Percentiles rank a stretch among this genome's conserved stretches.
Conservation (phyloP, 1,140 invertebrate species). For the Wiebesia pumilae region DNA sequence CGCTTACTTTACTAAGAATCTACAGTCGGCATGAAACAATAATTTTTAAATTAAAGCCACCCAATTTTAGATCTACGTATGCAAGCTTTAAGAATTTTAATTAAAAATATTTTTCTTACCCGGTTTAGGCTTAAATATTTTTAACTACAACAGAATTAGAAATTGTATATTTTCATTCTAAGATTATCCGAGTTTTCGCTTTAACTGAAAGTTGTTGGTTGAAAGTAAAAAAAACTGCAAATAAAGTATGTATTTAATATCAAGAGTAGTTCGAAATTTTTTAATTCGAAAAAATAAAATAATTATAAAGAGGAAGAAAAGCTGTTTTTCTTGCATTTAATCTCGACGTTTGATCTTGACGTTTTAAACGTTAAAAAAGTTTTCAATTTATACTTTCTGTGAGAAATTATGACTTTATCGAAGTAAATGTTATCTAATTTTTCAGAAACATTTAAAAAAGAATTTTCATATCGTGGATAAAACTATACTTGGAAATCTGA, state of each 20-base stretch:
- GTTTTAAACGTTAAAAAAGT: neutral
- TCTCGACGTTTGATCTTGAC: neutral
- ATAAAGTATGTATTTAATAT: conserved; percentile 13
- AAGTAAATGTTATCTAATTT: neutral
- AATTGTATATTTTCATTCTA: neutral
- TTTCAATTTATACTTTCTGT: neutral
- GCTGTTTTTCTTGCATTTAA: neutral
- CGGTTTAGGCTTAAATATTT: conserved; percentile 21
- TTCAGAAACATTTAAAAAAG: neutral
- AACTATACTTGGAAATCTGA: neutral
- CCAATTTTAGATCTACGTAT: neutral
- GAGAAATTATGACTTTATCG: neutral
- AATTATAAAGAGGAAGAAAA: neutral
- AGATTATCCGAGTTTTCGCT: neutral
- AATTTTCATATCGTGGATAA: neutral
- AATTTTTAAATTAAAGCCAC: conserved; percentile 44
- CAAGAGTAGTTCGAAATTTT: neutral
- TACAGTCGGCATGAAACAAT: conserved; percentile 35
- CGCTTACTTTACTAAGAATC: conserved; percentile 27
- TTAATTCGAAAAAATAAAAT: neutral
- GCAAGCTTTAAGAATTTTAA: conserved; percentile 43
- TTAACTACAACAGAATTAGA: conserved; percentile 1
- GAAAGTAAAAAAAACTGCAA: neutral
- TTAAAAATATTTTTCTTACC: conserved; percentile 23
- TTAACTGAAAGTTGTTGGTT: neutral